Percentiles rank a stretch among this genome's conserved stretches.
phyloP scores from a whole-genome alignment of 1,140 invertebrate species.

The Manduca sexta region DNA sequence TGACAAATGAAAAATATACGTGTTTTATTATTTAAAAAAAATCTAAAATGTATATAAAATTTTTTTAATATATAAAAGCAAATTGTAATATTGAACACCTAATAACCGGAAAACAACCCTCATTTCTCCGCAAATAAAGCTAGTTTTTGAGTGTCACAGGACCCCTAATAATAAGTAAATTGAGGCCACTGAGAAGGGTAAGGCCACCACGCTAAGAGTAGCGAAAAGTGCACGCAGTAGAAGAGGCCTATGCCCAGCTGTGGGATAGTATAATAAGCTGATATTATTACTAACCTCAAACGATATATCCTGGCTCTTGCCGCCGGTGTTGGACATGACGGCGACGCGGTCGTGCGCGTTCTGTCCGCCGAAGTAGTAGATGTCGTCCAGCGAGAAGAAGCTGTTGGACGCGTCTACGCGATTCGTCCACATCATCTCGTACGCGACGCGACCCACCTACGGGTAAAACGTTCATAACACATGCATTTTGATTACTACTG shows the following conservation, averaged over 20 bases:
- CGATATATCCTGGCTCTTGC: conserved; percentile 28
- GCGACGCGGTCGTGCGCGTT: conserved; percentile 89
- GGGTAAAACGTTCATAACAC: not conserved
- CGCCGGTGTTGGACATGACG: conserved; percentile 75
- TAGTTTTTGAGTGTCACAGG: no score
- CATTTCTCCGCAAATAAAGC: no score
- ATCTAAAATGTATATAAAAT: no score
- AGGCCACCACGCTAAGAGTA: no score
- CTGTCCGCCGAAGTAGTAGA: conserved; percentile 99
- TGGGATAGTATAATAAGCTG: not conserved
- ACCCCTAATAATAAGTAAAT: no score
- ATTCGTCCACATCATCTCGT: conserved; percentile 96
- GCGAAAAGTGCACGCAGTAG: no score
- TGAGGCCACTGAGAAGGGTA: no score
- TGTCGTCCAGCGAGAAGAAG: conserved; percentile 95
- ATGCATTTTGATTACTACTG: not conserved
- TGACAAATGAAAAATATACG: conserved; percentile 22
- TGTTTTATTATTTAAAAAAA: conserved; percentile 1
- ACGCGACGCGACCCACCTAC: conserved; percentile 94
- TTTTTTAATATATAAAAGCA: no score
- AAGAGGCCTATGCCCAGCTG: not conserved
- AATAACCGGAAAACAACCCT: no score
- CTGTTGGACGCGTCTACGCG: conserved; percentile 87
- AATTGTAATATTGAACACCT: no score
- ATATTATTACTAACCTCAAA: conserved; percentile 28